A percentile compares a stretch with the other conserved stretches of the same genome.
phyloP scores from a whole-genome alignment of 1,140 invertebrate genomes.

The Lasaia peninsularis region DNA sequence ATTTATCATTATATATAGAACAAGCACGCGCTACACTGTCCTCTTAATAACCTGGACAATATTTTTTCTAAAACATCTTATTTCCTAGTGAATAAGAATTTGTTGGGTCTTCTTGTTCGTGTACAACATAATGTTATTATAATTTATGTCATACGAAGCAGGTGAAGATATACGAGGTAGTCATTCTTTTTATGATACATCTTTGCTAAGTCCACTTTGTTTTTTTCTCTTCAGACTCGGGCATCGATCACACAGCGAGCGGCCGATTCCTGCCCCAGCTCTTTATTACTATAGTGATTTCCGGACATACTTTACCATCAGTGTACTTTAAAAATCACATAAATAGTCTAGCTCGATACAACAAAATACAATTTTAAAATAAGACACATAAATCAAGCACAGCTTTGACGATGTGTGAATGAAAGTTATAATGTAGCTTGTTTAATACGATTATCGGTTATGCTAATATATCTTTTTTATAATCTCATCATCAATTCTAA shows the following conservation, averaged over 20 bases:
- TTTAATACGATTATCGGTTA: neutral
- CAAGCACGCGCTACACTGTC: neutral
- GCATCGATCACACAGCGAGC: constrained; percentile 73
- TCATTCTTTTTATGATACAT: constrained; percentile 52
- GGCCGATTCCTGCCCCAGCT: constrained; percentile 58
- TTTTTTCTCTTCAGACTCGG: constrained; percentile 60
- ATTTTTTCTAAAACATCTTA: constrained; percentile 65
- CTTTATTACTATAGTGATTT: constrained; percentile 70
- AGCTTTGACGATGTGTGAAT: constrained; percentile 5
- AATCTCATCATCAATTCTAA: neutral
- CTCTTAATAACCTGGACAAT: constrained; percentile 56
- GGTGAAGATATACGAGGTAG: constrained; percentile 70
- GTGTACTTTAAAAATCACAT: constrained; percentile 12
- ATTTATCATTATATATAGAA: neutral
- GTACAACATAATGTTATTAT: constrained; percentile 75
- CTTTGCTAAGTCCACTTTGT: constrained; percentile 55
- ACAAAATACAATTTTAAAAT: constrained; percentile 76
- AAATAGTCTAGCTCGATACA: constrained; percentile 35
- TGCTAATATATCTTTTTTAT: neutral
- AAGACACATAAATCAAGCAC: constrained; percentile 67
- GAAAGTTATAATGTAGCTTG: neutral
- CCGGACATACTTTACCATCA: constrained; percentile 38
- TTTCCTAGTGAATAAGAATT: constrained; percentile 70
- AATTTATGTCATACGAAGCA: constrained; percentile 76
- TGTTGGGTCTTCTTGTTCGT: constrained; percentile 65